Evolutionary conservation across 1,140 invertebrate species (phyloP), one percentile per base, ranked within the genome.

Genomic region (Homarus americanus): DNA sequence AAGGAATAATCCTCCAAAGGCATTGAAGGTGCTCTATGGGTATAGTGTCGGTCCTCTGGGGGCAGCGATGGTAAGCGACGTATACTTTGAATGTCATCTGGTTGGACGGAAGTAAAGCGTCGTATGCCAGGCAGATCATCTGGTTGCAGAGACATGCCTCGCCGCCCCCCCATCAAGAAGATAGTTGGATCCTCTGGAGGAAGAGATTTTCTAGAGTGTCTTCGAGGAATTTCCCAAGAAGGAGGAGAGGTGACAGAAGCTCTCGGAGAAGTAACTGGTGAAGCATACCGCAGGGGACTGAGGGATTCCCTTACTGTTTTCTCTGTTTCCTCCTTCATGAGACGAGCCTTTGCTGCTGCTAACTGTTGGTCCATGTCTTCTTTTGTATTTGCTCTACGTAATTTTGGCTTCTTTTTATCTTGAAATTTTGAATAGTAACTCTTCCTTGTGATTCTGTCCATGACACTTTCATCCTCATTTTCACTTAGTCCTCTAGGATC

Each of bases 381-480:
- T 38, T 73, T 69, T 17, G 86, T 88, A 78, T 85, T 86, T 69
- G 87, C 87, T 49, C 92, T 40, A 69, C 87, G 44, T 38, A 88
- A 34, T 44, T 88, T 78, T 49, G 89, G 91, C 58, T 89, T 86
- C 63, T 91, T 89, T 73, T 92, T 92, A n/a, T 94, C 93, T 93
- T 98, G 98, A 93, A 98, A 98, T 87, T 97, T 95, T 5, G 96
- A 96, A 93, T 98, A 98, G 94, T 97, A 98, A 94, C 97, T 98
- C 93, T 97, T 97, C 32, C 97, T 95, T 92, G 97, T 95, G 91
- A 98, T 98, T 92, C 97, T 95, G 93, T 98, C 97, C 49, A 96
- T 96, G 17, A 98, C 96, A 49, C 96, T 97, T 93, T 97, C 97
- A 94, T 95, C 79, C 95, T 95, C 69, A 95, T 38, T 76, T 28